A percentile compares a stretch with the other conserved stretches of the same genome.
Conservation (phyloP, 2,888 invertebrate species). For the Apocheima hispidaria region DNA sequence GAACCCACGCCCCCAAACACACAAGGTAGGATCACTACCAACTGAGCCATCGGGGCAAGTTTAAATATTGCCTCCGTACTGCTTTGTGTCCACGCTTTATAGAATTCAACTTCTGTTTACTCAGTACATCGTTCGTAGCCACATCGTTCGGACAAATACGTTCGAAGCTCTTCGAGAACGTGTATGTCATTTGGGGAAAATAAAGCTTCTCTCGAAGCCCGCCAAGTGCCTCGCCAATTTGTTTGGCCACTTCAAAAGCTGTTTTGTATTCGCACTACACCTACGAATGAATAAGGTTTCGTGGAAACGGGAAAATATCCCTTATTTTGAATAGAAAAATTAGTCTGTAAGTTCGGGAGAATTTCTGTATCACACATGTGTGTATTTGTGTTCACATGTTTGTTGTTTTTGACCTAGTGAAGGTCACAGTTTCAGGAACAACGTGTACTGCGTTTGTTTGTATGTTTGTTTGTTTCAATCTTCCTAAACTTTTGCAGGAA, state of each 20-base stretch:
- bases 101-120: not conserved
- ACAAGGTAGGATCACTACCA: too few species aligned
- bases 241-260: conserved; percentile 75
- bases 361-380: too few species aligned
- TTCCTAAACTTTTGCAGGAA: too few species aligned
- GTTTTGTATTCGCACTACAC: conserved; percentile 52
- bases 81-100: not conserved
- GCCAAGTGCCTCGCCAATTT: conserved; percentile 74
- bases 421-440: too few species aligned
- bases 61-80: not conserved
- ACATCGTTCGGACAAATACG: not conserved
- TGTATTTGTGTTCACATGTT: not conserved
- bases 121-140: not conserved
- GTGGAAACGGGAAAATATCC: conserved; percentile 34
- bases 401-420: not conserved
- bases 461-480: too few species aligned
- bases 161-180: conserved; percentile 30
- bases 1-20: too few species aligned
- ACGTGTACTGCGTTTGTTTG: too few species aligned
- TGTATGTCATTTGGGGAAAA: conserved; percentile 71
- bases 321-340: not conserved
- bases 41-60: too few species aligned
- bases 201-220: conserved; percentile 69
- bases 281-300: conserved; percentile 51
- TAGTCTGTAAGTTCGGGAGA: not conserved